Base-by-base conservation (phyloP, 1,140 invertebrate species). In the Oscheius sp. region DNA sequence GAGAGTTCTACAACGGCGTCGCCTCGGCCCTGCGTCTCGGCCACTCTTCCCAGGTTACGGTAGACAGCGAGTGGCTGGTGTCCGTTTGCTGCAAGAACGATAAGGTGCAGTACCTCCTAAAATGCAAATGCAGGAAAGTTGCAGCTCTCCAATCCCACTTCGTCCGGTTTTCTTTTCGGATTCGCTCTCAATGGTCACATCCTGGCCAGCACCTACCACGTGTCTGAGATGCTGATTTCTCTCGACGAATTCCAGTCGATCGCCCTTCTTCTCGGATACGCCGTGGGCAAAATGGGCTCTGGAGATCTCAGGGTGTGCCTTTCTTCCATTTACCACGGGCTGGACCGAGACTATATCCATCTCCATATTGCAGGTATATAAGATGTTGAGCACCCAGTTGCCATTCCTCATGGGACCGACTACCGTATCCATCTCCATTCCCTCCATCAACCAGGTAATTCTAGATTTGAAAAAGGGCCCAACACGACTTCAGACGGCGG, bases 1-100 rank as follows among this genome's bases (percentile, higher is more conserved):
- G 70, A 64, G 62, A 73, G 15, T 73, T 64, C 46, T 73, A 73
- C 70, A 64, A 73, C 31, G 45, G 59, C 3, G 38, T 73, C 1
- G 45, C 62, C 18, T 20, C 36, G 4, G 70, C 61, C 20, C 62
- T 73, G 0, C 23, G 46, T 28, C 10, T 73, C 35, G 70, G 61
- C n/a, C 23, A 31, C 1, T 31, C 35, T 55, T 28, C 49, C 10
- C 23, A 23, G 7, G 49, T 65, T 18, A n/a, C 23, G 38, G 31
- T 64, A 2, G 70, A 73, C 26, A 55, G 42, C 10, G 70, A 73
- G 66, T 73, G 58, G 42, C 31, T 73, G 49, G 45, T 68, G 1
- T 58, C 55, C 34, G 35, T 59, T 18, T 68, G 49, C 28, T 15
- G 15, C 23, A 55, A 55, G 4, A 15, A 55, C 15, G 49, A 55